Conservation (phyloP, 2,797 vertebrate genomes). For the Etheostoma nigrum region DNA sequence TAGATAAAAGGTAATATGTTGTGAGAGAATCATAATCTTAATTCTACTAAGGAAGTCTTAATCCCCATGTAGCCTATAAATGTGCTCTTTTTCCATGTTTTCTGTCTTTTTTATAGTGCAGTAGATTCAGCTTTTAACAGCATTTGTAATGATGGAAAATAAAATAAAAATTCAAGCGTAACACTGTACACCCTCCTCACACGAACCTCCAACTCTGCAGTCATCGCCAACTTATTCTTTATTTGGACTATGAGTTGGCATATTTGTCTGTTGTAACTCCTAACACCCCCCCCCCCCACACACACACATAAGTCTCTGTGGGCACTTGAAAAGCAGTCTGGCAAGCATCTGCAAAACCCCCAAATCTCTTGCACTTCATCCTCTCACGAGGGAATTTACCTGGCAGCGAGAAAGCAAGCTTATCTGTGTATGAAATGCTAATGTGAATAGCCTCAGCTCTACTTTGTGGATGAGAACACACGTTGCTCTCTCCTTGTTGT, state of each 20-base stretch:
- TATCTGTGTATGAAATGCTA: conserved; percentile 78
- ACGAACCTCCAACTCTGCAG: conserved; percentile 13
- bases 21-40: conserved; percentile 15
- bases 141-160: neutral
- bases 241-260: conserved; percentile 49
- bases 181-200: conserved; percentile 15
- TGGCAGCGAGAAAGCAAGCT: conserved; percentile 64
- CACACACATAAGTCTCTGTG: conserved; percentile 26
- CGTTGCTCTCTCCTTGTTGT: conserved; percentile 48
- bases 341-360: conserved; percentile 61
- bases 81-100: too few relatives aligned
- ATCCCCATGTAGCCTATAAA: neutral
- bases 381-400: conserved; percentile 72
- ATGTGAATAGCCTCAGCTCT: conserved; percentile 59
- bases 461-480: conserved; percentile 62
- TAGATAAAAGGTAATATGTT: neutral
- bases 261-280: conserved; percentile 51
- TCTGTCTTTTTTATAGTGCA: neutral
- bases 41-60: conserved; percentile 1
- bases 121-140: neutral
- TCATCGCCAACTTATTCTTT: conserved; percentile 40
- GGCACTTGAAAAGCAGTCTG: conserved; percentile 61
- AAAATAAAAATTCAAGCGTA: neutral
- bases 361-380: conserved; percentile 65
- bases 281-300: neutral